Evolutionary conservation across 53 echinoderm and acorn worm genomes (phyloP).

Genomic region (Zoroaster sp.): DNA sequence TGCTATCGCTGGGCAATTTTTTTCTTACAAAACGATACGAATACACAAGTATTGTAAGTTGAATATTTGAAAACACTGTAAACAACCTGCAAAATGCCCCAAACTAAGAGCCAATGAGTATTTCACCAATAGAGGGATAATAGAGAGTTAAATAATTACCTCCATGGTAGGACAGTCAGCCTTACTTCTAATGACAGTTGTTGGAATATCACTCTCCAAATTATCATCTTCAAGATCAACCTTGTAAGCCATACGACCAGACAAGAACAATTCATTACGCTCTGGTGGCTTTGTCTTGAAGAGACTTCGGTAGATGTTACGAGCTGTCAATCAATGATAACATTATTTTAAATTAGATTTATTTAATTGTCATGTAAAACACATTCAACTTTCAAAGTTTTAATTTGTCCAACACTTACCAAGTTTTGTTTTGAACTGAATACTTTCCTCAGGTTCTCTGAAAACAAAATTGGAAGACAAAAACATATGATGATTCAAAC

Average conservation of each 20-base stretch:
- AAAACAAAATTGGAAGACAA: neutral
- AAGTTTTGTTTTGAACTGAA: conserved; percentile 82
- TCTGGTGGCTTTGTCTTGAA: conserved; percentile 74
- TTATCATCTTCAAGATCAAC: conserved; percentile 96
- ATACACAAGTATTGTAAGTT: no score
- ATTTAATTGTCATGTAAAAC: neutral
- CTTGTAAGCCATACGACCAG: conserved; percentile 94
- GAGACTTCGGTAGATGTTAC: conserved; percentile 78
- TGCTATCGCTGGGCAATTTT: no score
- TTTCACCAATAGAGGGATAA: no score
- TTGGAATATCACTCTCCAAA: conserved; percentile 88
- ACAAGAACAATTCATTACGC: conserved; percentile 90
- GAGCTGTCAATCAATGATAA: conserved; percentile 50
- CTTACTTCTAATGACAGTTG: conserved; percentile 89
- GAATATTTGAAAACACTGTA: no score
- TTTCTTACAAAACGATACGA: no score
- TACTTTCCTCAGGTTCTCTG: conserved; percentile 81
- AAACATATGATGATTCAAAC: no score
- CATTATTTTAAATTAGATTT: neutral
- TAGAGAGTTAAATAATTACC: conserved; percentile 70
- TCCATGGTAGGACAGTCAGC: conserved; percentile 97
- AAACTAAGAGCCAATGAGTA: no score
- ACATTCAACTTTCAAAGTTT: neutral
- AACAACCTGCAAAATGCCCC: no score
- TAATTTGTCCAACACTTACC: conserved; percentile 61